Conservation (phyloP, 2,797 vertebrate species). For the Vultur gryphus region DNA sequence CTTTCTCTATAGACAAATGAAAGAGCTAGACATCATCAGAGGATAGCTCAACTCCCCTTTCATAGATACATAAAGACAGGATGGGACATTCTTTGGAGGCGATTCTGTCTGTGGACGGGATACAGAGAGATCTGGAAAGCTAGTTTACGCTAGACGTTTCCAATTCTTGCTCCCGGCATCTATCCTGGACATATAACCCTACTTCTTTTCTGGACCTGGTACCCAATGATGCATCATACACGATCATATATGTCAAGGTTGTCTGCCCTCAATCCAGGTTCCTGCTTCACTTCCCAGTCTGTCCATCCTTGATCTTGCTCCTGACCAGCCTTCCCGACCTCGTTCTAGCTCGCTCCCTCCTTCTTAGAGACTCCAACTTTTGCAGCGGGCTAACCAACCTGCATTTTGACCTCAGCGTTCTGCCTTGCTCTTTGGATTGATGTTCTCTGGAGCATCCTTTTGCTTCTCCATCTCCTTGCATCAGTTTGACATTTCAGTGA, state of each 20-base stretch:
- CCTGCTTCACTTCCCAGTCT: background rate
- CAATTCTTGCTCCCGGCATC: background rate
- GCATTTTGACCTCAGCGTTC: background rate
- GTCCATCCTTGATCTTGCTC: background rate
- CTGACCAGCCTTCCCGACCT: background rate
- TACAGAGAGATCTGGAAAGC: background rate
- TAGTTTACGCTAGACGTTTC: background rate
- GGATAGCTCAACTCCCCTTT: background rate
- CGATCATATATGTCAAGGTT: background rate
- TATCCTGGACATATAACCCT: background rate
- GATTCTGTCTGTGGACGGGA: background rate
- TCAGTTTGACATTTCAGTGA: background rate
- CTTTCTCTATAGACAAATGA: background rate
- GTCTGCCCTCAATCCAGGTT: background rate
- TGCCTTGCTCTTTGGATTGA: background rate
- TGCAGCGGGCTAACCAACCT: background rate
- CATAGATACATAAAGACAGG: fast-evolving
- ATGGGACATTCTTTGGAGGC: background rate
- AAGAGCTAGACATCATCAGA: background rate
- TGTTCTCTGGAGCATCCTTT: background rate
- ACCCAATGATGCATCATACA: background rate
- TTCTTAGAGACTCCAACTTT: background rate
- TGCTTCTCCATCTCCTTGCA: background rate
- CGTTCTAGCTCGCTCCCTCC: background rate
- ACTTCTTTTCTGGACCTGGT: background rate